Conservation (phyloP, 2,888 invertebrate genomes). For the Galerucella pusilla region DNA sequence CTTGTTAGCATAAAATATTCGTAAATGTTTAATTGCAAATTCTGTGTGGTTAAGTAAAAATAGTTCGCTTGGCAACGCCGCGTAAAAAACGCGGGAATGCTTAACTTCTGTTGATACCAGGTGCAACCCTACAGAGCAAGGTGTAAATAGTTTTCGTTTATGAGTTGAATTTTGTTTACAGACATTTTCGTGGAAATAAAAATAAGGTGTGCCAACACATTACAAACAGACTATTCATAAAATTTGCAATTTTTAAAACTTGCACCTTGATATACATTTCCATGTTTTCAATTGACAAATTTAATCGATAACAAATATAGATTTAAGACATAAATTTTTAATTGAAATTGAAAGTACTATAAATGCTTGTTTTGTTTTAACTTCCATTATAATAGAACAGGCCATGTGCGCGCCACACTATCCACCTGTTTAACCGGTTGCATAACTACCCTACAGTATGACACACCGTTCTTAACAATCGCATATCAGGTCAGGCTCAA, state of each 20-base stretch:
- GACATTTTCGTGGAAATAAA: not conserved
- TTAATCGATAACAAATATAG: too few species aligned
- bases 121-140: slow-evolving; percentile 13
- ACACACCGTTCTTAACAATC: not conserved
- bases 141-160: slow-evolving; percentile 9
- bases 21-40: not conserved
- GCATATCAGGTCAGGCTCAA: not conserved
- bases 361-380: not conserved
- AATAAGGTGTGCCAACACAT: not conserved
- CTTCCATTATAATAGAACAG: not conserved
- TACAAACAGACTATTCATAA: not conserved
- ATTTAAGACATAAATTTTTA: too few species aligned
- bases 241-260: too few species aligned
- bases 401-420: slow-evolving; percentile 18
- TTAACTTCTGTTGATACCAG: slow-evolving; percentile 11
- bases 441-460: slow-evolving; percentile 16
- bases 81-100: slow-evolving; percentile 3
- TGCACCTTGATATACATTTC: too few species aligned
- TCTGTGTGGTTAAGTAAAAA: not conserved
- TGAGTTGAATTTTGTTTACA: not conserved
- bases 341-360: too few species aligned
- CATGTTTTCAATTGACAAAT: too few species aligned
- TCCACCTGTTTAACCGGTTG: slow-evolving; percentile 28
- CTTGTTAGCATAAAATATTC: too few species aligned
- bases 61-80: not conserved